Conservation (phyloP, 2,888 invertebrate genomes). For the Eristalis pertinax region DNA sequence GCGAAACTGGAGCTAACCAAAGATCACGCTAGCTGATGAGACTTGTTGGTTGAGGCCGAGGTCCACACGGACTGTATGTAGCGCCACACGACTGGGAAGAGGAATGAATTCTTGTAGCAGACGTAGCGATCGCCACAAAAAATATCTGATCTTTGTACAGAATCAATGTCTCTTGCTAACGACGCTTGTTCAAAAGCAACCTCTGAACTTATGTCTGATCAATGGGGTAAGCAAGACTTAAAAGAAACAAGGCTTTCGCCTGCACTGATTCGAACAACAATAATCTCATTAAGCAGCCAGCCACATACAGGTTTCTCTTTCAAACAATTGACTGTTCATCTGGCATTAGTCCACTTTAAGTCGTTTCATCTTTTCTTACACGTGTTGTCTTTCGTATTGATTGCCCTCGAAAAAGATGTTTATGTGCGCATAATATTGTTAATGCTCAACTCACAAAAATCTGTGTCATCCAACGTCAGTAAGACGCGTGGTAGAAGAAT, state of each 20-base stretch:
- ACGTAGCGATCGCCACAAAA: too few species aligned
- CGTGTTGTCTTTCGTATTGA: background rate
- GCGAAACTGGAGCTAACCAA: too few species aligned
- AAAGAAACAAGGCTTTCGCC: background rate
- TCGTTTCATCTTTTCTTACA: background rate
- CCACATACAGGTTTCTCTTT: background rate
- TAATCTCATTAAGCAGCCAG: background rate
- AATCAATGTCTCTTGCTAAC: too few species aligned
- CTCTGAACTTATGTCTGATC: background rate
- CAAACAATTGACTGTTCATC: background rate
- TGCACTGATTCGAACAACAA: background rate
- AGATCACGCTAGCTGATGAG: too few species aligned
- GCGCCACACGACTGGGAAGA: too few species aligned
- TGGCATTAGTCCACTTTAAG: background rate
- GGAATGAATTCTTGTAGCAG: too few species aligned
- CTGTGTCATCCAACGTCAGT: conserved; percentile 26
- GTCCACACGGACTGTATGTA: too few species aligned
- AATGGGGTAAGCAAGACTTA: background rate
- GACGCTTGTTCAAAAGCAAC: background rate
- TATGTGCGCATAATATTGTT: too few species aligned
- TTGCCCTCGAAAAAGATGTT: background rate
- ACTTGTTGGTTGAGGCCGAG: too few species aligned
- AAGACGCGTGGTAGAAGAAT: background rate
- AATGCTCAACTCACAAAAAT: background rate
- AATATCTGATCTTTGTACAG: too few species aligned